Evolutionary conservation across 30 jellyfish, hydroid and myxozoan species (phyloP).

Genomic region (Sanderia malayensis): DNA sequence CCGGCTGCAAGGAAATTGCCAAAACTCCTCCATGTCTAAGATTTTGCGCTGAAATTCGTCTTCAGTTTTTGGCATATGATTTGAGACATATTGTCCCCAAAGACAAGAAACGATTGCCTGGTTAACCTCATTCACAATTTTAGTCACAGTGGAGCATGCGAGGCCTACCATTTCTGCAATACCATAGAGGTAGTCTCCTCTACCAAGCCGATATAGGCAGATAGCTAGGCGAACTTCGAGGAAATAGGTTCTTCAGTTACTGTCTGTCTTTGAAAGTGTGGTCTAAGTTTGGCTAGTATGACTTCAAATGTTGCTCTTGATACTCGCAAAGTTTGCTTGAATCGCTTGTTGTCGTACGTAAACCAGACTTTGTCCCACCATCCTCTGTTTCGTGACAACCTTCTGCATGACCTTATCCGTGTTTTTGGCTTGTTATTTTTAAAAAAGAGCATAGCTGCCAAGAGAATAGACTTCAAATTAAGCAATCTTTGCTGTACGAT

Average conservation of each 20-base stretch:
- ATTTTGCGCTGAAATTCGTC: not conserved
- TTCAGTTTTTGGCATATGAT: not conserved
- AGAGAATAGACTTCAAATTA: slow-evolving; percentile 5
- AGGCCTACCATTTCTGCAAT: no score
- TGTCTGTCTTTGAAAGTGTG: slow-evolving; percentile 16
- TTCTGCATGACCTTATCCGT: not conserved
- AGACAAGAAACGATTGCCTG: slow-evolving; percentile 2
- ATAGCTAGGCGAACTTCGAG: no score
- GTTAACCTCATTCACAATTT: slow-evolving; percentile 12
- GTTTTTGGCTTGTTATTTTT: no score
- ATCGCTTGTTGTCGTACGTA: not conserved
- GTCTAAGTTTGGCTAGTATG: slow-evolving; percentile 17
- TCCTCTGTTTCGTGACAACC: not conserved
- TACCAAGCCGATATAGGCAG: slow-evolving; percentile 3
- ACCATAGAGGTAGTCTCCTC: slow-evolving; percentile 21
- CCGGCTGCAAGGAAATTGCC: slow-evolving; percentile 39
- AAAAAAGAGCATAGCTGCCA: no score
- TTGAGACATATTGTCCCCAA: not conserved
- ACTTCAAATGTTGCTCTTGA: slow-evolving; percentile 14
- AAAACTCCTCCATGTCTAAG: slow-evolving; percentile 8
- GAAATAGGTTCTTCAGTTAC: slow-evolving; percentile 35
- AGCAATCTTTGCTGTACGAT: not conserved
- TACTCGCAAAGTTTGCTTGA: slow-evolving; percentile 7
- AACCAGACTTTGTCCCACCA: not conserved
- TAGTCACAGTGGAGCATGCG: no score